These are phyloP conservation scores for Scleropages formosus DNA, from an alignment of 2,797 vertebrate genomes.

Conservation along the genomic window DNA sequence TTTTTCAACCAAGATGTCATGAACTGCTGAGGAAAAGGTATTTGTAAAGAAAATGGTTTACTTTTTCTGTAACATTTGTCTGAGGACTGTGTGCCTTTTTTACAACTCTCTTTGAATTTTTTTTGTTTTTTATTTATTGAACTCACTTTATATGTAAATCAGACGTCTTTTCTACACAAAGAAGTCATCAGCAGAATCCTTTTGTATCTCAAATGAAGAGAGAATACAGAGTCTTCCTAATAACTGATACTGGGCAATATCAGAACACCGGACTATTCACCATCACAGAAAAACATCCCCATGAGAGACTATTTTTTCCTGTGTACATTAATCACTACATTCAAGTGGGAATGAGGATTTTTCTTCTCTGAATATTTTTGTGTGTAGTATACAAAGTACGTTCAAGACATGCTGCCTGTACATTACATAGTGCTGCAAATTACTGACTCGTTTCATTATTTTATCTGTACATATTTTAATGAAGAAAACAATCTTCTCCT, in stretches of 20 bases:
- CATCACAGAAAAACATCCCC: constrained; percentile 44
- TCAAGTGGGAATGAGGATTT: constrained; percentile 30
- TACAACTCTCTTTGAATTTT: constrained; percentile 91
- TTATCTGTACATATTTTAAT: constrained; percentile 10
- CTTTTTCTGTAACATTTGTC: constrained; percentile 88
- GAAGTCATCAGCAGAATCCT: constrained; percentile 61
- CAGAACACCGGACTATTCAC: constrained; percentile 63
- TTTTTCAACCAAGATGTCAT: constrained; percentile 64
- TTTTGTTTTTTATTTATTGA: constrained; percentile 79
- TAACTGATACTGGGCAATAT: constrained; percentile 82
- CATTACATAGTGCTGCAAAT: constrained; percentile 15
- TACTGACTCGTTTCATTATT: not conserved
- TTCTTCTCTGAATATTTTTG: constrained; percentile 34
- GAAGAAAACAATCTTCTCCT: constrained; percentile 16
- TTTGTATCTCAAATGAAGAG: constrained; percentile 76
- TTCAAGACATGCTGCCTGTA: not conserved
- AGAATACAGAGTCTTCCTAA: constrained; percentile 85
- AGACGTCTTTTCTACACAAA: constrained; percentile 58
- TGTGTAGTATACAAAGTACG: constrained; percentile 10
- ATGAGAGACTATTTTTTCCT: constrained; percentile 42
- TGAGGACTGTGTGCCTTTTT: constrained; percentile 99
- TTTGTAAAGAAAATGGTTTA: constrained; percentile 86
- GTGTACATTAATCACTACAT: constrained; percentile 18
- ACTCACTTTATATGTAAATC: constrained; percentile 72
- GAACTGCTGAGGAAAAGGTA: constrained; percentile 79